Evolutionary conservation across 2,888 invertebrate species (phyloP), one percentile per base, ranked within the genome.

Genomic region (Epinotia nisella): DNA sequence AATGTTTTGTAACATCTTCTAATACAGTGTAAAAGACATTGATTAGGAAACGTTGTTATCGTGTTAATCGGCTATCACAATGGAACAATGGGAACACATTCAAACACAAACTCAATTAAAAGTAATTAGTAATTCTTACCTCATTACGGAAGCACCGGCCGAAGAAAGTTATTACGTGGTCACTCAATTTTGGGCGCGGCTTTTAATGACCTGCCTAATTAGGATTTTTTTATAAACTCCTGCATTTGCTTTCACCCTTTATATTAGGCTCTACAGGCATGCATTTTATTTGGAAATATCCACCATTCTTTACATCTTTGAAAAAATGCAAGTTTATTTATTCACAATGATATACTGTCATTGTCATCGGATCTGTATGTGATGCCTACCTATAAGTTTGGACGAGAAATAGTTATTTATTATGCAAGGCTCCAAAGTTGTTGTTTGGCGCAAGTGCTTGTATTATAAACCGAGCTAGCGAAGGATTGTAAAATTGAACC

Each of bases 71-170:
- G 81, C 82, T 82, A 79, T 78, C 75, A 80, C 84, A 84, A 82
- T 80, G 77, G 78, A 81, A 83, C 83, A 83, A 84, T 83, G 55
- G 71, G 66, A 24, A 21, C 66, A 84, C 83, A 82, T 79, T 81
- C 80, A 77, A 75, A 77, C 79, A 81, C 81, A 77, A 76, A 78
- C 79, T 79, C 78, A 80, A 66, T 71, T 66, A 67, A 67, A 71
- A 79, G 75, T 76, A 77, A 81, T 80, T 83, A 83, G 82, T 79
- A 74, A 79, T 81, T 81, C 88, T 87, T 84, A 87, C 88, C 86
- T 86, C 76, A 79, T 80, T 81, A 76, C 78, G 80, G 81, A 80
- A 81, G 78, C 80, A 75, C 70, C 67, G 75, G 75, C 24, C 64
- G 79, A 81, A 75, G 81, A 81, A 79, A 82, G 79, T 79, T 81